Percentiles rank a stretch among this genome's conserved stretches.
phyloP scores from a whole-genome alignment of 2,888 invertebrate genomes.

The Lobophora halterata region DNA sequence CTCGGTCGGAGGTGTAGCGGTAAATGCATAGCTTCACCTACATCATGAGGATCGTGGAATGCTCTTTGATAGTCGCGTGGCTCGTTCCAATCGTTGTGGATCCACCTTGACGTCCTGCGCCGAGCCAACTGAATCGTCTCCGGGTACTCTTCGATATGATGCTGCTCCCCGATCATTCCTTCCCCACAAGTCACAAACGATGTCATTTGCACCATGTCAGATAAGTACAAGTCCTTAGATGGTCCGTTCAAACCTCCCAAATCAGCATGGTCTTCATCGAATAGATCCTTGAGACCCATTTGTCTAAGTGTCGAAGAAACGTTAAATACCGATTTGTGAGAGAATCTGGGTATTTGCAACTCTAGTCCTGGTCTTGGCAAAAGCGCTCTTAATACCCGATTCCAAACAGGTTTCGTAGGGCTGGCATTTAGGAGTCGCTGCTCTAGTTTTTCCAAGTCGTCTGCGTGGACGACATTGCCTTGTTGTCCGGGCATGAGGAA shows the following conservation, averaged over 20 bases:
- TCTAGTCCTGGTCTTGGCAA: constrained; percentile 89
- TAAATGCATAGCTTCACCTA: constrained; percentile 77
- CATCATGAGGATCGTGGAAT: constrained; percentile 84
- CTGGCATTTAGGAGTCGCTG: constrained; percentile 84
- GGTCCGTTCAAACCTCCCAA: constrained; percentile 90
- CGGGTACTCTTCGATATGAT: constrained; percentile 91
- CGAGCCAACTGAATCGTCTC: constrained; percentile 78
- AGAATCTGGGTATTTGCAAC: constrained; percentile 91
- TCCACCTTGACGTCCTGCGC: constrained; percentile 71
- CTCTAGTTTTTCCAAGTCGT: constrained; percentile 88
- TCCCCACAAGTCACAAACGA: constrained; percentile 93
- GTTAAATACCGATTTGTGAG: constrained; percentile 91
- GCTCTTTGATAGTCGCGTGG: constrained; percentile 84
- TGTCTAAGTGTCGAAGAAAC: constrained; percentile 87
- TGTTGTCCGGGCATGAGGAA: constrained; percentile 93
- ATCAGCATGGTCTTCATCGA: constrained; percentile 88
- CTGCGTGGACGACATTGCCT: constrained; percentile 88
- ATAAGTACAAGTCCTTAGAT: constrained; percentile 89
- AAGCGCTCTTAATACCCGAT: constrained; percentile 85
- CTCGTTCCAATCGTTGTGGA: constrained; percentile 68
- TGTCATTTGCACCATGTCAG: constrained; percentile 91
- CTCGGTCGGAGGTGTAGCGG: constrained; percentile 86
- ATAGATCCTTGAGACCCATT: constrained; percentile 91
- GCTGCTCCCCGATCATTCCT: constrained; percentile 85
- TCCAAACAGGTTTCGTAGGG: constrained; percentile 86